Conservation (phyloP, 2,888 invertebrate genomes). For the Tipula unca region DNA sequence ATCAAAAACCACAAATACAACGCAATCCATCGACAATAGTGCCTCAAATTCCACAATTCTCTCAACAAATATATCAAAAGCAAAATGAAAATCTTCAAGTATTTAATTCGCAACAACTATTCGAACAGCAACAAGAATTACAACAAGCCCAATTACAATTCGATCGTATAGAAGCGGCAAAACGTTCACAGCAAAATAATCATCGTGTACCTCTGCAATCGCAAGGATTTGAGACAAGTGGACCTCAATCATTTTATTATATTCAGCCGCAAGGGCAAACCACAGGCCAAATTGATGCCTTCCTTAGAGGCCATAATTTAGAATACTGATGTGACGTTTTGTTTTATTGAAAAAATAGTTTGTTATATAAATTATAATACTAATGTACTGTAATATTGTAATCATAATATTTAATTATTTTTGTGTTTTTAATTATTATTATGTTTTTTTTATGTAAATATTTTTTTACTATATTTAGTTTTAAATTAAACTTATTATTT, state of each 20-base stretch:
- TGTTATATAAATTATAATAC: neutral
- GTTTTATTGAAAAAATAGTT: neutral
- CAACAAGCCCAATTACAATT: slow-evolving; percentile 58
- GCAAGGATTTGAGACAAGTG: slow-evolving; percentile 30
- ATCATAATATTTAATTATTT: neutral
- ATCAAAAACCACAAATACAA: slow-evolving; percentile 31
- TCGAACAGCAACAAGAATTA: slow-evolving; percentile 57
- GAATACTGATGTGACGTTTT: slow-evolving; percentile 45
- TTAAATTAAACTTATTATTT: neutral
- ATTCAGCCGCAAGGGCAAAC: slow-evolving; percentile 55
- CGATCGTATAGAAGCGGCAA: slow-evolving; percentile 46
- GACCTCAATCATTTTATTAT: slow-evolving; percentile 46
- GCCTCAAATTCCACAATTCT: slow-evolving; percentile 27
- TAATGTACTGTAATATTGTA: neutral
- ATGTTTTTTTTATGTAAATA: neutral
- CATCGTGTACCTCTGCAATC: slow-evolving; percentile 24
- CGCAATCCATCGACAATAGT: slow-evolving; percentile 42
- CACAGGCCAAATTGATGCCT: slow-evolving; percentile 69
- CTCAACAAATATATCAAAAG: slow-evolving; percentile 44
- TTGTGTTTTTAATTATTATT: neutral
- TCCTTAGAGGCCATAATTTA: slow-evolving; percentile 63
- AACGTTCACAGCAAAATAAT: slow-evolving; percentile 24
- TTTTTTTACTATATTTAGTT: neutral
- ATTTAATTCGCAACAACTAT: slow-evolving; percentile 56
- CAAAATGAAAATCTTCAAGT: slow-evolving; percentile 53